These are phyloP conservation scores for Pomatorhinus ruficollis DNA, from an alignment of 2,113 vertebrate species.

Conservation along the genomic window DNA sequence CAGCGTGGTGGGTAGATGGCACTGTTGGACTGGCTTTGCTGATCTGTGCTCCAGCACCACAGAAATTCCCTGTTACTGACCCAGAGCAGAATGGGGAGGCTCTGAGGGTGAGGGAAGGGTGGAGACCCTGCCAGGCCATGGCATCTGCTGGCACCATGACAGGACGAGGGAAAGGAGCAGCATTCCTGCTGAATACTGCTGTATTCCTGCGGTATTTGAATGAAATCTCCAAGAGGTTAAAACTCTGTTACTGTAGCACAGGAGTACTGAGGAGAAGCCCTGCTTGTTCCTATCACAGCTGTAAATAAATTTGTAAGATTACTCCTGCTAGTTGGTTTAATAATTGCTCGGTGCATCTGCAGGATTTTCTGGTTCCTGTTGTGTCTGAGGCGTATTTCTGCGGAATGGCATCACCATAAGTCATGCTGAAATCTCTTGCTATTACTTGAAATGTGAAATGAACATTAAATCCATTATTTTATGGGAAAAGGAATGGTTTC, in stretches of 20 bases:
- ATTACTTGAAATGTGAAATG: background rate
- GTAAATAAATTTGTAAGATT: background rate
- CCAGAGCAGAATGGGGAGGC: background rate
- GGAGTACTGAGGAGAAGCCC: background rate
- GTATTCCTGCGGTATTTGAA: fast-evolving
- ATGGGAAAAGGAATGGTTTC: background rate
- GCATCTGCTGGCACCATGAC: background rate
- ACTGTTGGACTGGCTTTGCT: background rate
- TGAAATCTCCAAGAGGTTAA: background rate
- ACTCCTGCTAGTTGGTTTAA: background rate
- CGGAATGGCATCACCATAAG: fast-evolving
- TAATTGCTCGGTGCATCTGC: background rate
- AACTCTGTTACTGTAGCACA: background rate
- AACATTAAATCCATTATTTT: background rate
- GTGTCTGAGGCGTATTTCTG: background rate
- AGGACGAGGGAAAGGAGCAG: background rate
- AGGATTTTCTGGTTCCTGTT: background rate
- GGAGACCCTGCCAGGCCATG: background rate
- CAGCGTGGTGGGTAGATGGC: constrained; percentile 30
- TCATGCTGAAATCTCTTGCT: background rate
- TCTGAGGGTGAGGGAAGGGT: background rate
- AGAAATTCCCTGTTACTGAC: background rate
- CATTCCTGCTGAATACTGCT: background rate
- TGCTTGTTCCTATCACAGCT: background rate
- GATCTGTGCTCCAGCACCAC: background rate